A percentile compares a stretch with the other conserved stretches of the same genome.
phyloP scores from a whole-genome alignment of 2,888 invertebrate genomes.

The Trichogramma evanescens region DNA sequence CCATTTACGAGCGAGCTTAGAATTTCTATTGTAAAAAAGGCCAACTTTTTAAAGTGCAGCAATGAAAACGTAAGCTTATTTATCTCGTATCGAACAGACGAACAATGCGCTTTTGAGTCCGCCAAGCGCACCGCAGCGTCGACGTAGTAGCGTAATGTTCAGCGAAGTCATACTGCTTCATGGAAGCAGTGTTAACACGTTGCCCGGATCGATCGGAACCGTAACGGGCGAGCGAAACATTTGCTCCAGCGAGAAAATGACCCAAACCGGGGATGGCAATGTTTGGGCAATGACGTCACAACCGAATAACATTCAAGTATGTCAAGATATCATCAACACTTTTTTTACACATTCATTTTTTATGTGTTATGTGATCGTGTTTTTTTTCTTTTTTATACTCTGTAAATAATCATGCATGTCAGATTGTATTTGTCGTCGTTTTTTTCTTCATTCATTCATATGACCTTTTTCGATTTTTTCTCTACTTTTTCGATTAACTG shows the following conservation, averaged over 20 bases:
- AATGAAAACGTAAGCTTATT: not conserved
- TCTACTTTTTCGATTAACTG: too few relatives aligned
- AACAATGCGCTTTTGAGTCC: constrained; percentile 59
- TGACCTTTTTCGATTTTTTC: too few relatives aligned
- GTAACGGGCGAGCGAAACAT: constrained; percentile 55
- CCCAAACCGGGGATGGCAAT: constrained; percentile 72
- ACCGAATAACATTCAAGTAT: constrained; percentile 39
- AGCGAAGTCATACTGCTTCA: constrained; percentile 77
- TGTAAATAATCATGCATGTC: too few relatives aligned
- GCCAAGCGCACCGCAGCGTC: constrained; percentile 60
- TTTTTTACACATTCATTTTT: not conserved
- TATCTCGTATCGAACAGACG: constrained; percentile 25
- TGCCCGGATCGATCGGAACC: constrained; percentile 35
- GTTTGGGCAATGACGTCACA: constrained; percentile 52
- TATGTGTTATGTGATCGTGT: not conserved
- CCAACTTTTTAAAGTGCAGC: not conserved
- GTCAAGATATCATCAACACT: constrained; percentile 1
- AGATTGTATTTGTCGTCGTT: too few relatives aligned
- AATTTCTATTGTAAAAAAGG: not conserved
- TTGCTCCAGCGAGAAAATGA: constrained; percentile 83
- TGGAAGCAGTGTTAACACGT: constrained; percentile 48
- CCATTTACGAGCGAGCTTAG: not conserved
- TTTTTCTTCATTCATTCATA: too few relatives aligned
- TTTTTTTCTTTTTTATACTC: not conserved
- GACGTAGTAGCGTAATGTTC: constrained; percentile 83